Percentiles rank a stretch among this genome's conserved stretches.
phyloP scores from a whole-genome alignment of 2,888 invertebrate genomes.

The Dolichopus griseipennis region DNA sequence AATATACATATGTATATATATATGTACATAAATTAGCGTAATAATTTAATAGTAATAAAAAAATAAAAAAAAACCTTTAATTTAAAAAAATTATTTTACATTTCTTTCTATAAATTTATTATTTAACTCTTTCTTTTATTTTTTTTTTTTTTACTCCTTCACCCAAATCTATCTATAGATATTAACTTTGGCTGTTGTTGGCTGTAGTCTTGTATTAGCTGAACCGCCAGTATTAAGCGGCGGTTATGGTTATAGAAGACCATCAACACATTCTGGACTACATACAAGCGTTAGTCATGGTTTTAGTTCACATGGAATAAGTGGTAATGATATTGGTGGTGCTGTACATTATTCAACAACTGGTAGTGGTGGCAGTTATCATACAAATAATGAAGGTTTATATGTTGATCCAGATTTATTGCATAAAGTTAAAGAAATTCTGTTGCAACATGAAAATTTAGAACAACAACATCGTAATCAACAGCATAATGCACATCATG shows the following conservation, averaged over 20 bases:
- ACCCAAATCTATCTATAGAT: conserved; percentile 49
- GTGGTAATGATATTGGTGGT: conserved; percentile 13
- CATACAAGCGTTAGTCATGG: conserved; percentile 15
- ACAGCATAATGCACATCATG: conserved; percentile 43
- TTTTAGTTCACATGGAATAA: conserved; percentile 13
- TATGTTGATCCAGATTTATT: conserved; percentile 63
- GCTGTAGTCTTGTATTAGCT: conserved; percentile 50
- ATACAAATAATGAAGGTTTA: conserved; percentile 64
- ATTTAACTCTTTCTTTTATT: conserved; percentile 16
- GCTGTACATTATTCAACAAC: conserved; percentile 11
- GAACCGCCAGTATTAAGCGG: conserved; percentile 50
- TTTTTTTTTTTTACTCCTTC: not conserved
- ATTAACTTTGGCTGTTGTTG: conserved; percentile 61
- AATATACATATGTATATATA: no score
- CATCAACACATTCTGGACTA: conserved; percentile 10
- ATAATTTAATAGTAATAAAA: no score
- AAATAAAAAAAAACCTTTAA: not conserved
- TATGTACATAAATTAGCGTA: no score
- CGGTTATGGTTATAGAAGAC: conserved; percentile 59
- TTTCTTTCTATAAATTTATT: not conserved
- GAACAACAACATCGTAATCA: conserved; percentile 44
- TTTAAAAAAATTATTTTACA: not conserved
- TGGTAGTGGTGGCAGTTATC: conserved; percentile 4
- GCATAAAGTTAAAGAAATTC: conserved; percentile 68
- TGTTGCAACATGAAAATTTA: conserved; percentile 62